Percentiles rank a stretch among this genome's conserved stretches.
These are phyloP conservation scores for Dicentrarchus labrax DNA, from an alignment of 2,113 vertebrate species.

Conservation along the genomic window DNA sequence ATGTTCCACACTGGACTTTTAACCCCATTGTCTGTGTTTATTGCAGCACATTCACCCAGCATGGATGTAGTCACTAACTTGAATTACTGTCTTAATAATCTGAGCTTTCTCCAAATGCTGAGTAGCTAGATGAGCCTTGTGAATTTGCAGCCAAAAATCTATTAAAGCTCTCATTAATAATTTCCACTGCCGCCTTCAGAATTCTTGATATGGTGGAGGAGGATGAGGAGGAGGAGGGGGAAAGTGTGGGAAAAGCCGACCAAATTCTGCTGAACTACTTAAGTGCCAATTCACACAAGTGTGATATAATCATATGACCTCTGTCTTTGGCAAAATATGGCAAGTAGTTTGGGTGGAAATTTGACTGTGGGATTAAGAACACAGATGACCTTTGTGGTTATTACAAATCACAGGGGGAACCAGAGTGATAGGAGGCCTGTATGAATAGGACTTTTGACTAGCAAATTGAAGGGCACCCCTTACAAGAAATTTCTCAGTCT, in stretches of 20 bases:
- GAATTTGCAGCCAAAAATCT: conserved; percentile 55
- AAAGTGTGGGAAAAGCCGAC: conserved; percentile 15
- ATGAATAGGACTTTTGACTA: conserved; percentile 33
- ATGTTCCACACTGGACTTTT: no score
- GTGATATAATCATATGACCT: conserved; percentile 11
- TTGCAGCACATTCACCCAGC: not conserved
- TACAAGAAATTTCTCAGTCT: conserved; percentile 31
- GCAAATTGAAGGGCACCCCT: conserved; percentile 40
- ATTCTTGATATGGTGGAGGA: conserved; percentile 27
- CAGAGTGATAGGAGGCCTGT: conserved; percentile 20
- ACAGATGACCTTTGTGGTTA: conserved; percentile 26
- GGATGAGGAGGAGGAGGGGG: not conserved
- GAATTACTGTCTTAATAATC: conserved; percentile 35
- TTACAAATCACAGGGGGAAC: conserved; percentile 31
- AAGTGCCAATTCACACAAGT: conserved; percentile 21
- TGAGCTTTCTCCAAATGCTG: conserved; percentile 50
- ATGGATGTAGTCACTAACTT: not conserved
- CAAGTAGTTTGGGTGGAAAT: conserved; percentile 17
- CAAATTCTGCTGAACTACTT: not conserved
- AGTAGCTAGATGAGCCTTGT: conserved; percentile 45
- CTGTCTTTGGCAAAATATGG: conserved; percentile 28
- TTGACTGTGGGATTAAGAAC: conserved; percentile 21
- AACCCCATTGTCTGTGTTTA: not conserved
- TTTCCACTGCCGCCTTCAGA: conserved; percentile 47
- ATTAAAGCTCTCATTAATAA: conserved; percentile 64